A percentile compares a stretch with the other conserved stretches of the same genome.
phyloP scores from a whole-genome alignment of 2,888 invertebrate genomes.

The Caenorhabditis wallacei region DNA sequence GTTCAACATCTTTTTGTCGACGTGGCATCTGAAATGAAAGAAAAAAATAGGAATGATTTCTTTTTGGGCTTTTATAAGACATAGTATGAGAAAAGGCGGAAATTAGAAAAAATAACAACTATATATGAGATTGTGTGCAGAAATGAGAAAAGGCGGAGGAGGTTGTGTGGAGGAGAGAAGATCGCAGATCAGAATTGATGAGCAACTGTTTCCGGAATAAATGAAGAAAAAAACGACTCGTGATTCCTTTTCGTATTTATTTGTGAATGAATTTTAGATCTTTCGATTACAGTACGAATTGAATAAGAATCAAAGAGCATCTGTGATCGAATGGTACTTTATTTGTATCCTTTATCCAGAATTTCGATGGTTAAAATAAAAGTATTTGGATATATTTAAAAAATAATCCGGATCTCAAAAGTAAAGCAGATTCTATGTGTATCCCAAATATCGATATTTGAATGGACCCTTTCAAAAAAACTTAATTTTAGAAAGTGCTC shows the following conservation, averaged over 20 bases:
- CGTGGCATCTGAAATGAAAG: slow-evolving; percentile 48
- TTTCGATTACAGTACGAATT: neutral
- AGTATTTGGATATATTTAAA: neutral
- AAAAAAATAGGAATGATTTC: slow-evolving; percentile 20
- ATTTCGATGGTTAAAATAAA: too few species aligned
- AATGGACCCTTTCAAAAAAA: slow-evolving; percentile 3
- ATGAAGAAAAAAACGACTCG: neutral
- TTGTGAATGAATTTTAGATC: neutral
- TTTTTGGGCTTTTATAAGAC: slow-evolving; percentile 7
- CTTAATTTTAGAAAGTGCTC: slow-evolving; percentile 57
- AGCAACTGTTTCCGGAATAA: slow-evolving; percentile 43
- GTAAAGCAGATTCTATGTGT: too few species aligned
- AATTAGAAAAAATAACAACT: slow-evolving; percentile 49
- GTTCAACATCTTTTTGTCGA: slow-evolving; percentile 52
- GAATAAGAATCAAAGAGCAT: too few species aligned
- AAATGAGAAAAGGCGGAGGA: slow-evolving; percentile 7
- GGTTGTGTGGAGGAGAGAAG: neutral
- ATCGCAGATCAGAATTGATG: slow-evolving; percentile 39
- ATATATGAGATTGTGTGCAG: slow-evolving; percentile 23
- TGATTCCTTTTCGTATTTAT: slow-evolving; percentile 1
- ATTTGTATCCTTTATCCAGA: too few species aligned
- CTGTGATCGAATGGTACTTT: too few species aligned
- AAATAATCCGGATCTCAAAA: too few species aligned
- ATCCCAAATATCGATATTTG: too few species aligned
- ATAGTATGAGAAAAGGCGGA: slow-evolving; percentile 29